A percentile compares a stretch with the other conserved stretches of the same genome.
These are phyloP conservation scores for Pygmarrhopalites habei DNA, from an alignment of 1,140 invertebrate genomes.

Conservation along the genomic window DNA sequence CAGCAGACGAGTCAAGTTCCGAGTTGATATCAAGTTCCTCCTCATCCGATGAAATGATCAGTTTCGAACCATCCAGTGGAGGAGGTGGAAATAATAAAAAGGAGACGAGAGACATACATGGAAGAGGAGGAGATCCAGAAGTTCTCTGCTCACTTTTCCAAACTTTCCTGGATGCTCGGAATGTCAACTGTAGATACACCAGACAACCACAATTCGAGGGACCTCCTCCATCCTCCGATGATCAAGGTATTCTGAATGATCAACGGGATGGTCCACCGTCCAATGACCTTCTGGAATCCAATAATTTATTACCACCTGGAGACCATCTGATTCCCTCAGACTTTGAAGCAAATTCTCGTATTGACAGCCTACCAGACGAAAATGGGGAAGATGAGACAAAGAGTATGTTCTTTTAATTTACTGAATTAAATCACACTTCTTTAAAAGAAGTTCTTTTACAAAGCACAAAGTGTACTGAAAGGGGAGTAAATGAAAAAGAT, in stretches of 20 bases:
- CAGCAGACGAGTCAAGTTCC: no score
- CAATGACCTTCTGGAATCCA: not conserved
- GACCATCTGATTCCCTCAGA: not conserved
- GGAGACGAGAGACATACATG: slow-evolving; percentile 11
- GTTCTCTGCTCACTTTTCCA: slow-evolving; percentile 31
- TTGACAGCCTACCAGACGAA: not conserved
- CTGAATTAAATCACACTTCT: not conserved
- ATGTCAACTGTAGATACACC: not conserved
- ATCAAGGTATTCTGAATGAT: not conserved
- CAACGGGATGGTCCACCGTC: not conserved
- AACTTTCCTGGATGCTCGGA: slow-evolving; percentile 25
- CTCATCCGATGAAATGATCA: no score
- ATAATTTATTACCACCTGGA: not conserved
- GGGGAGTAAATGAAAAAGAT: slow-evolving; percentile 21
- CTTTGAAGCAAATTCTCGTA: not conserved
- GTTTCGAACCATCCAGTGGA: no score
- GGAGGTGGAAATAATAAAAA: not conserved
- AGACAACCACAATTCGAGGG: not conserved
- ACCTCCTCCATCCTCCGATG: not conserved
- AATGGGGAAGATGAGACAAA: slow-evolving; percentile 11
- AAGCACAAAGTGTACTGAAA: not conserved
- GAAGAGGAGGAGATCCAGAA: slow-evolving; percentile 11
- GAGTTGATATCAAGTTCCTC: no score
- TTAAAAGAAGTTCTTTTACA: not conserved
- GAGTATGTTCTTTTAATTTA: no score